phyloP scores from a whole-genome alignment of 2,797 vertebrate genomes.

The Zenarchopterus dispar region DNA sequence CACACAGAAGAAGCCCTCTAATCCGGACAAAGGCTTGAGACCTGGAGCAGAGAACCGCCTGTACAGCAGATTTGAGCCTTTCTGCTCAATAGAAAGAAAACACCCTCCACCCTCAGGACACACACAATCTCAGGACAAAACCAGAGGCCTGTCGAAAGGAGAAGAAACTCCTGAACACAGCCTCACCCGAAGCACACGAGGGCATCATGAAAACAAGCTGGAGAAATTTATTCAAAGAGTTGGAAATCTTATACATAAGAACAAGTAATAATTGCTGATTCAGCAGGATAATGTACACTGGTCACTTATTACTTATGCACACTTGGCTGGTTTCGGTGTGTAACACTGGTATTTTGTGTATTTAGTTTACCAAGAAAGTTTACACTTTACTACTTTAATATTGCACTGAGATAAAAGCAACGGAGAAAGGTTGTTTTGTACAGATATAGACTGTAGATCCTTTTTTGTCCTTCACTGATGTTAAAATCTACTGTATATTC shows the following conservation, averaged over 20 bases:
- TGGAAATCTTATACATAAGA: slow-evolving; percentile 91
- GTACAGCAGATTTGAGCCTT: slow-evolving; percentile 90
- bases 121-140: slow-evolving; percentile 76
- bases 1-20: slow-evolving; percentile 32
- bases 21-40: slow-evolving; percentile 31
- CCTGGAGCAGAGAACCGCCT: slow-evolving; percentile 76
- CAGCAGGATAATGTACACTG: background rate
- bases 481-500: background rate
- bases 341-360: slow-evolving; percentile 2
- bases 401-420: slow-evolving; percentile 20
- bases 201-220: slow-evolving; percentile 91
- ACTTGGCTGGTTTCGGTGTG: slow-evolving; percentile 12
- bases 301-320: slow-evolving; percentile 14
- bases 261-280: slow-evolving; percentile 68
- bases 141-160: slow-evolving; percentile 71
- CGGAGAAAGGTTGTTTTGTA: slow-evolving; percentile 11
- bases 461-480: background rate
- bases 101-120: slow-evolving; percentile 35
- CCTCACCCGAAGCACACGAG: slow-evolving; percentile 68
- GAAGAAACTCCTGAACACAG: slow-evolving; percentile 66
- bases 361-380: slow-evolving; percentile 34
- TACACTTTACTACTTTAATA: slow-evolving; percentile 30
- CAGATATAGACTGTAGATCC: background rate
- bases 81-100: slow-evolving; percentile 84
- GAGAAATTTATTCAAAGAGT: slow-evolving; percentile 92